A percentile compares a stretch with the other conserved stretches of the same genome.
Evolutionary conservation across 2,797 vertebrate genomes (phyloP).

Genomic region (Gymnopithys bicolor): DNA sequence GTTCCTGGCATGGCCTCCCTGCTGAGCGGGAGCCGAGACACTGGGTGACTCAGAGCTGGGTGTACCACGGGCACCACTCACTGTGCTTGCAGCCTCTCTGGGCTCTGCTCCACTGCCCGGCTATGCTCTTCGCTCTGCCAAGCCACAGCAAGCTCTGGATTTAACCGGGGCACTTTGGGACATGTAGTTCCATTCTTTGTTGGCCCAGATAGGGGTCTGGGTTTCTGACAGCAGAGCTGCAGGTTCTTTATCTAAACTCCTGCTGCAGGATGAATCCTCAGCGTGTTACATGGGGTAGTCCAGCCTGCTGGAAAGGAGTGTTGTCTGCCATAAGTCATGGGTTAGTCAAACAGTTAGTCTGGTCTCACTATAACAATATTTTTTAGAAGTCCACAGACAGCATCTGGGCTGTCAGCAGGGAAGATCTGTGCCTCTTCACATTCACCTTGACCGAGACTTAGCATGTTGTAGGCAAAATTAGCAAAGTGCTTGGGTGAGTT

Average conservation of each 20-base stretch:
- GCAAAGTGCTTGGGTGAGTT: not conserved
- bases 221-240: not conserved
- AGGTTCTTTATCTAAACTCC: not conserved
- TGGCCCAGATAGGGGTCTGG: not conserved
- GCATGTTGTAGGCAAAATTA: not conserved
- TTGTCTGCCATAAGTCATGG: not conserved
- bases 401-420: not conserved
- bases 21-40: not conserved
- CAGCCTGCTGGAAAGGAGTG: not conserved
- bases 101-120: not conserved
- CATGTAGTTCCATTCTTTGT: not conserved
- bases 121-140: not conserved
- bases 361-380: not conserved
- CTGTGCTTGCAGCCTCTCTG: not conserved
- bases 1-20: not conserved
- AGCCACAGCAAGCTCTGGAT: not conserved
- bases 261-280: not conserved
- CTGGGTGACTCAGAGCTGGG: slow-evolving; percentile 21
- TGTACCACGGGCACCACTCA: not conserved
- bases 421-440: not conserved
- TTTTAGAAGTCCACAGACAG: not conserved
- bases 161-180: not conserved
- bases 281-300: fast-evolving
- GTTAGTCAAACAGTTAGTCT: not conserved
- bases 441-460: not conserved